Evolutionary conservation across 2,888 invertebrate species (phyloP).

Genomic region (Andrena hattorfiana): DNA sequence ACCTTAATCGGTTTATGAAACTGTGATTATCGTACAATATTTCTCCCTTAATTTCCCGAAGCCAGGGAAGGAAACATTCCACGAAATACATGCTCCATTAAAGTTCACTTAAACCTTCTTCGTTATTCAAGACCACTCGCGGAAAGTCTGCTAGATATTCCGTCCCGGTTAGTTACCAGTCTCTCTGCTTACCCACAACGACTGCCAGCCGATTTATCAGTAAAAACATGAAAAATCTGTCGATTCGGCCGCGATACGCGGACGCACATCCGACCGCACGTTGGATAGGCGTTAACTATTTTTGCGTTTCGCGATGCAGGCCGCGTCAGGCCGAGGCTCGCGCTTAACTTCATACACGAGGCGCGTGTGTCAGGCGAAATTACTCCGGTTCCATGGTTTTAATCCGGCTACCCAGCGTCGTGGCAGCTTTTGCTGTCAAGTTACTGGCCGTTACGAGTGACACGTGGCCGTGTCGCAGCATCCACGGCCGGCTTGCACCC

Average conservation of each 20-base stretch:
- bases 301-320: slow-evolving; percentile 31
- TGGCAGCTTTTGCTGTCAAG: slow-evolving; percentile 55
- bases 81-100: too few species aligned
- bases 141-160: background rate
- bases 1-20: too few species aligned
- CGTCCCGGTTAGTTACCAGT: background rate
- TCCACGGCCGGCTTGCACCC: background rate
- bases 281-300: slow-evolving; percentile 57
- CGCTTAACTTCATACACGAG: slow-evolving; percentile 46
- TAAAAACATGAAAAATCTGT: slow-evolving; percentile 44
- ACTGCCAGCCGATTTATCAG: slow-evolving; percentile 45
- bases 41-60: too few species aligned
- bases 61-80: too few species aligned
- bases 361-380: slow-evolving; percentile 54
- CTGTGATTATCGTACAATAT: too few species aligned
- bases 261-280: slow-evolving; percentile 21
- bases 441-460: slow-evolving; percentile 50
- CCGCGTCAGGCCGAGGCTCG: slow-evolving; percentile 13
- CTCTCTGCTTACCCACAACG: background rate
- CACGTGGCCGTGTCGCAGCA: slow-evolving; percentile 17
- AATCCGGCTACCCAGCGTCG: slow-evolving; percentile 42
- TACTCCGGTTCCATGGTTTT: slow-evolving; percentile 55
- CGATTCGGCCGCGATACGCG: slow-evolving; percentile 12
- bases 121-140: background rate
- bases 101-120: background rate